Conservation (phyloP, 2,888 invertebrate species). For the Lissocephala sabroskyi region DNA sequence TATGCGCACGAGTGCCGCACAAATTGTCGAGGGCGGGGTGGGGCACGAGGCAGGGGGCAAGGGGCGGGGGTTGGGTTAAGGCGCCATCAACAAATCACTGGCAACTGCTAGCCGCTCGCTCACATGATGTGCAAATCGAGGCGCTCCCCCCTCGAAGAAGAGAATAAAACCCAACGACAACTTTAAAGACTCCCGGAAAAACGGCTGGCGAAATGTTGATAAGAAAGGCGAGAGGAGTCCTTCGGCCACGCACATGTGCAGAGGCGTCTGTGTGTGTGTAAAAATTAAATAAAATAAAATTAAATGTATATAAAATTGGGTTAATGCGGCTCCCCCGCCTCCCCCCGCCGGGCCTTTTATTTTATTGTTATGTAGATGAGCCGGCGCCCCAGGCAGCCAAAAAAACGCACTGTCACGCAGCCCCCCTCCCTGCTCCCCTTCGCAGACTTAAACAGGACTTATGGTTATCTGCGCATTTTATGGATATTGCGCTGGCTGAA, state of each 20-base stretch:
- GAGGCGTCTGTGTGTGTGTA: constrained; percentile 37
- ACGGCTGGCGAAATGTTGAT: constrained; percentile 3
- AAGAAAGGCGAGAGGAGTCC: constrained; percentile 3
- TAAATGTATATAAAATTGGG: constrained; percentile 65
- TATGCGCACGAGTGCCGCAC: constrained; percentile 61
- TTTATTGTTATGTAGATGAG: constrained; percentile 65
- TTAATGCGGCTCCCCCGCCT: no score
- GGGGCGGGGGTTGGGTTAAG: no score
- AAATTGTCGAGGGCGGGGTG: constrained; percentile 41
- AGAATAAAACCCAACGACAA: no score
- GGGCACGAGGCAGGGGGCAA: no score
- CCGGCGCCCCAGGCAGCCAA: constrained; percentile 9
- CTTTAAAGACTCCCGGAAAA: no score
- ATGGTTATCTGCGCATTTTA: constrained; percentile 66
- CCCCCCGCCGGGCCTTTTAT: constrained; percentile 42
- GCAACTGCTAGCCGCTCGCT: constrained; percentile 46
- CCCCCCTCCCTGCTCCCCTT: constrained; percentile 10
- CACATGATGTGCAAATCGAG: constrained; percentile 53
- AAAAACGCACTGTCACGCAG: constrained; percentile 8
- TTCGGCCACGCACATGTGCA: no score
- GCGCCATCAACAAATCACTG: constrained; percentile 40
- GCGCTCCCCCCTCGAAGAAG: no score
- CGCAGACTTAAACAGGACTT: constrained; percentile 60
- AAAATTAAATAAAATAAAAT: constrained; percentile 65
- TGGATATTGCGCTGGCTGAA: constrained; percentile 60